Evolutionary conservation across 2,888 invertebrate genomes (phyloP).

Genomic region (Cepaea hortensis): DNA sequence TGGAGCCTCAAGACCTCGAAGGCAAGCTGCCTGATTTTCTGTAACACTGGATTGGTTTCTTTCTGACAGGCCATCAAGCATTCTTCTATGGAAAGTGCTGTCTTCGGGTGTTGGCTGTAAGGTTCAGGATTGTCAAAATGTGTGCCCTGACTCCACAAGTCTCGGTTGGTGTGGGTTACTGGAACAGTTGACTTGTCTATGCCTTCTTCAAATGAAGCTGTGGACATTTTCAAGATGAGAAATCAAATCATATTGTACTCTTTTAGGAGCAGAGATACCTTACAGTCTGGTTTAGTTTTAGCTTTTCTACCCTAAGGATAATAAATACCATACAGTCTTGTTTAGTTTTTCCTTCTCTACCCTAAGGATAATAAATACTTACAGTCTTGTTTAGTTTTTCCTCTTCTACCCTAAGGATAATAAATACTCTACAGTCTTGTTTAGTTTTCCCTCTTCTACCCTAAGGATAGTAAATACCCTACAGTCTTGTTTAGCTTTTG

Average conservation of each 20-base stretch:
- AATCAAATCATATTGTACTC: too few relatives aligned
- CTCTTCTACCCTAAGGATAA: not conserved
- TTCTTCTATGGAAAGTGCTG: slow-evolving; percentile 3
- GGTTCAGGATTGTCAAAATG: not conserved
- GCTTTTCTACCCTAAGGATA: too few relatives aligned
- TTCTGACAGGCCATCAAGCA: slow-evolving; percentile 8
- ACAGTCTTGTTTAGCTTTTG: too few relatives aligned
- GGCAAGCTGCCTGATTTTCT: slow-evolving; percentile 47
- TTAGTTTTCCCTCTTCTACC: too few relatives aligned
- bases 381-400: not conserved
- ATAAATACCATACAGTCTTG: not conserved
- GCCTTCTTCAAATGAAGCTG: not conserved
- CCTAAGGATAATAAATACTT: too few relatives aligned
- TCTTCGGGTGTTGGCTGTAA: not conserved
- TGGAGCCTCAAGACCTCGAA: slow-evolving; percentile 45
- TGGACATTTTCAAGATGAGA: not conserved
- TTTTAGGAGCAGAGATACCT: not conserved
- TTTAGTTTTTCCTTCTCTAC: not conserved
- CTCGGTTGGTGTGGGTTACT: not conserved
- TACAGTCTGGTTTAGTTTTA: not conserved
- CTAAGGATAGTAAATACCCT: too few relatives aligned
- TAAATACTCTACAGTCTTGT: too few relatives aligned
- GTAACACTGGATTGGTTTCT: slow-evolving; percentile 31
- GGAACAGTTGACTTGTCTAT: not conserved
- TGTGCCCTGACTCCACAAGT: not conserved